Conservation (phyloP, 2,888 invertebrate species). For the Apodemia zela region DNA sequence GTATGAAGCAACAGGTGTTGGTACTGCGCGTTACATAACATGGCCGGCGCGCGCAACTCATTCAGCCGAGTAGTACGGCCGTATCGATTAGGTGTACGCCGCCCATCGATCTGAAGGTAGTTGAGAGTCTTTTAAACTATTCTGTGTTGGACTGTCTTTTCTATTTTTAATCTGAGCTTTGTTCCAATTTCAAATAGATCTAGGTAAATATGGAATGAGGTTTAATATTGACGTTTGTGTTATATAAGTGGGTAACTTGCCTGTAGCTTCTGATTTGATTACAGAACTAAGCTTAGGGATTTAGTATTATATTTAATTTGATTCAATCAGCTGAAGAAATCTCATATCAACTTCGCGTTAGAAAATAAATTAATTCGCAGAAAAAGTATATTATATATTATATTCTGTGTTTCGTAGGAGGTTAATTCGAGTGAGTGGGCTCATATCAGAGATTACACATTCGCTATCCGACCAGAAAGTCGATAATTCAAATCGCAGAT, state of each 20-base stretch:
- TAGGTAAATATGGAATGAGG: not conserved
- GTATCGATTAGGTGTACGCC: constrained; percentile 69
- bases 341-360: too few relatives aligned
- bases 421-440: too few relatives aligned
- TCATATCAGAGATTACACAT: not conserved
- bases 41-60: constrained; percentile 69
- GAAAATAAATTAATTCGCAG: too few relatives aligned
- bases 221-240: not conserved
- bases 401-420: too few relatives aligned
- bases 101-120: constrained; percentile 59
- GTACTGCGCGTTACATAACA: constrained; percentile 70
- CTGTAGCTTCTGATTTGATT: not conserved
- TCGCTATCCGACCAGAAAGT: not conserved
- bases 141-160: constrained; percentile 48
- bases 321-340: too few relatives aligned
- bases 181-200: constrained; percentile 17
- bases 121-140: constrained; percentile 56
- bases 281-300: not conserved
- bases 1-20: constrained; percentile 71
- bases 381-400: too few relatives aligned
- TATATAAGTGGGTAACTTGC: not conserved
- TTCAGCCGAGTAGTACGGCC: constrained; percentile 66
- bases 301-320: not conserved
- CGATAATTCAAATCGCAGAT: not conserved
- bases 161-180: constrained; percentile 35